Conservation (phyloP, 2,113 vertebrate genomes). For the Suncus etruscus region DNA sequence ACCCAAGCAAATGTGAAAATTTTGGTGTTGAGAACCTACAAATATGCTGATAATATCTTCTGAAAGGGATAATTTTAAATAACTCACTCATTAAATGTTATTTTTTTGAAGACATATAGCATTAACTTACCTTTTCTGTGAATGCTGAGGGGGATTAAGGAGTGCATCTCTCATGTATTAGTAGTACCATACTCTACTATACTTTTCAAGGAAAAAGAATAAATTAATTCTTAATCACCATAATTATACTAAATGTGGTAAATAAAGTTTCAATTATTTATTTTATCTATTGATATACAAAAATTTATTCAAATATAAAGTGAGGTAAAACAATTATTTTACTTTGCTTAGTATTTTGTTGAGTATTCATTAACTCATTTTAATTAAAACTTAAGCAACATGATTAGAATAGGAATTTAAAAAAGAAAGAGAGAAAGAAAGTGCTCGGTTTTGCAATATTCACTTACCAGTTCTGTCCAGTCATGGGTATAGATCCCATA, state of each 20-base stretch:
- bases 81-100: neutral
- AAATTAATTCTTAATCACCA: neutral
- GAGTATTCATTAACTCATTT: neutral
- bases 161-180: neutral
- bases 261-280: neutral
- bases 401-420: neutral
- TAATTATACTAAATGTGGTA: slow-evolving; percentile 6
- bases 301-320: slow-evolving; percentile 4
- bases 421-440: too few species aligned
- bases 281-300: neutral
- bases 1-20: too few species aligned
- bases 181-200: neutral
- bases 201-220: neutral
- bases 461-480: neutral
- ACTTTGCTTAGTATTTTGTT: neutral
- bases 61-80: slow-evolving; percentile 1
- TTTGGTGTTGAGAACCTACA: neutral
- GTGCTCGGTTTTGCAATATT: neutral
- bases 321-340: neutral
- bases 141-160: neutral
- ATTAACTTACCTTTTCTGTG: neutral
- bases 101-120: neutral
- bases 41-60: neutral
- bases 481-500: neutral
- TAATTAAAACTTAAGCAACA: neutral